These are phyloP conservation scores for Trichonephila clavipes DNA, from an alignment of 1,140 invertebrate genomes.

Conservation along the genomic window DNA sequence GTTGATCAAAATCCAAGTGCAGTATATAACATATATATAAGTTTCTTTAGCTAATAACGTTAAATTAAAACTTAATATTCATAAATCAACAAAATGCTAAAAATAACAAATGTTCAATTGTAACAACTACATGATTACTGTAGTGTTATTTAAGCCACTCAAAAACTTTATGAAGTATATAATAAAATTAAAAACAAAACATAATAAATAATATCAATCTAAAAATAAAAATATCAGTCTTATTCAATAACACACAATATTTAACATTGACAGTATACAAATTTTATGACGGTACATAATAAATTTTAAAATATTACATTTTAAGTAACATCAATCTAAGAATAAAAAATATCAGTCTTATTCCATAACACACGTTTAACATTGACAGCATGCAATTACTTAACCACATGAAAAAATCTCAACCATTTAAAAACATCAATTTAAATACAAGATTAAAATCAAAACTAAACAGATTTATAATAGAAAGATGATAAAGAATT, in stretches of 20 bases:
- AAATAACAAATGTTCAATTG: not conserved
- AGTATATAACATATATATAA: not conserved
- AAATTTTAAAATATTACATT: not conserved
- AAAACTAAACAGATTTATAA: no score
- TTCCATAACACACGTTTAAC: constrained; percentile 4
- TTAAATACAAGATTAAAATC: no score
- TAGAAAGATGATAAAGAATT: no score
- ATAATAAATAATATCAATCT: not conserved
- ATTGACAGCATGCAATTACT: not conserved
- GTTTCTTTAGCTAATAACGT: not conserved
- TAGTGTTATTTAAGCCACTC: not conserved
- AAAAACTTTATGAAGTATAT: not conserved
- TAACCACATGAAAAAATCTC: no score
- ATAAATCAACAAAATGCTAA: not conserved
- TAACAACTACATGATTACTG: constrained; percentile 13
- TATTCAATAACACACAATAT: not conserved
- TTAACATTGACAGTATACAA: not conserved
- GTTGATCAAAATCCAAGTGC: constrained; percentile 16
- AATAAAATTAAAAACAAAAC: not conserved
- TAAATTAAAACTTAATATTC: not conserved
- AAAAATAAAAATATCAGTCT: not conserved
- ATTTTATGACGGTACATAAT: not conserved
- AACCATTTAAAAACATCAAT: no score
- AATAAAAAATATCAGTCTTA: not conserved
- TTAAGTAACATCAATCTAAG: not conserved